Conservation (phyloP, 2,888 invertebrate species). For the Cephus rjabovi region DNA sequence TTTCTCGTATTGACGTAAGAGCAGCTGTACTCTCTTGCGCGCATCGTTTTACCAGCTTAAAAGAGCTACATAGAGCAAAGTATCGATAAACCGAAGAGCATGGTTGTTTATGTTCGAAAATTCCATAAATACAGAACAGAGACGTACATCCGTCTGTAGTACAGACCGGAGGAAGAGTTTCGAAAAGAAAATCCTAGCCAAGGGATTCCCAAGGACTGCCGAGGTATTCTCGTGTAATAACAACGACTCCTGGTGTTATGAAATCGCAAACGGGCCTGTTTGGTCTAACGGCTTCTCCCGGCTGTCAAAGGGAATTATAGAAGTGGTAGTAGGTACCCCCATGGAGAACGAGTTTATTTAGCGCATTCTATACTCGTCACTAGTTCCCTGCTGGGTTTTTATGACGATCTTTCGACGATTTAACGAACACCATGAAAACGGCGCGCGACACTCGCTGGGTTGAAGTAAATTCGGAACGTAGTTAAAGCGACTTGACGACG, state of each 20-base stretch:
- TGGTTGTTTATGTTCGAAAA: neutral
- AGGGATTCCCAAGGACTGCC: neutral
- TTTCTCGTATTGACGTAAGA: neutral
- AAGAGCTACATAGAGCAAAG: neutral
- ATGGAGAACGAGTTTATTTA: conserved; percentile 1
- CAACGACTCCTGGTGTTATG: neutral
- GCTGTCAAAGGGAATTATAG: neutral
- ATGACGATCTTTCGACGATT: conserved; percentile 8
- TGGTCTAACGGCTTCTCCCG: neutral
- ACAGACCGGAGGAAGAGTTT: neutral
- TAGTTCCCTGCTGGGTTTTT: neutral
- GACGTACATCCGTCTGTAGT: neutral
- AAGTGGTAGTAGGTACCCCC: neutral
- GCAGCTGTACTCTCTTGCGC: neutral
- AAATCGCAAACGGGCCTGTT: neutral
- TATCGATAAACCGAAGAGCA: neutral
- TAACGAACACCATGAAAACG: conserved; percentile 10
- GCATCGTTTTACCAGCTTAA: neutral
- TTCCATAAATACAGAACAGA: neutral
- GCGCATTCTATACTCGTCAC: conserved; percentile 1
- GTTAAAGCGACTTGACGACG: conserved; percentile 3
- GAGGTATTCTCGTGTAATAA: neutral
- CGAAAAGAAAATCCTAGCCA: neutral
- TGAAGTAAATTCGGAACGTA: conserved; percentile 17
- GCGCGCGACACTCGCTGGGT: conserved; percentile 3